A percentile compares a stretch with the other conserved stretches of the same genome.
Conservation (phyloP, 2,888 invertebrate species). For the Maniola hyperantus region DNA sequence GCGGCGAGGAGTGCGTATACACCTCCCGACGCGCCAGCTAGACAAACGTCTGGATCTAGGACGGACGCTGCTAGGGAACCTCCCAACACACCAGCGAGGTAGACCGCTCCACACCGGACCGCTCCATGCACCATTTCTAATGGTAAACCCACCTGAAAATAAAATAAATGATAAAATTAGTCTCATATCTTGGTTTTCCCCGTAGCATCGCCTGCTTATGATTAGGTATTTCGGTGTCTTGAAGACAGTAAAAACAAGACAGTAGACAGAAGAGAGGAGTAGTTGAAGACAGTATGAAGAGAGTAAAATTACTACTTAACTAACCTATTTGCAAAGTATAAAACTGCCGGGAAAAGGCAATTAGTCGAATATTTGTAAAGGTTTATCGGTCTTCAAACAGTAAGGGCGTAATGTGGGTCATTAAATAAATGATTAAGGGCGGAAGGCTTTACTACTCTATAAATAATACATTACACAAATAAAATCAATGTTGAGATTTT, state of each 20-base stretch:
- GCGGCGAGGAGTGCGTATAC: conserved; percentile 98
- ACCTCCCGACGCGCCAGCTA: conserved; percentile 98
- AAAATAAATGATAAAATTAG: neutral
- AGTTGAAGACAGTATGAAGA: no score
- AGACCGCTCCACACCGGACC: conserved; percentile 92
- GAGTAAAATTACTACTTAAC: no score
- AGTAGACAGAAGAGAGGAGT: no score
- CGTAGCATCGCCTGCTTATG: no score
- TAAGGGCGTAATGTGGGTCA: neutral
- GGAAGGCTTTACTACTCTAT: neutral
- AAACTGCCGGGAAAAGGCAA: neutral
- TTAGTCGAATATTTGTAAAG: neutral
- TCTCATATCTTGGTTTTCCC: neutral
- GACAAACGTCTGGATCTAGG: conserved; percentile 95
- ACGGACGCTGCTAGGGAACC: conserved; percentile 94
- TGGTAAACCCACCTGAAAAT: conserved; percentile 88
- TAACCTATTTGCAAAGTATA: no score
- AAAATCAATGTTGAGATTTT: neutral
- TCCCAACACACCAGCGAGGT: conserved; percentile 96
- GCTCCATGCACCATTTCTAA: conserved; percentile 98
- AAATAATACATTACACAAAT: neutral
- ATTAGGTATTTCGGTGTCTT: no score
- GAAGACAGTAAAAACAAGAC: no score
- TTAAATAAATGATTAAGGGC: neutral
- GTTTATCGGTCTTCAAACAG: neutral